Conservation (phyloP, 1,140 invertebrate species). For the Octopus sinensis region DNA sequence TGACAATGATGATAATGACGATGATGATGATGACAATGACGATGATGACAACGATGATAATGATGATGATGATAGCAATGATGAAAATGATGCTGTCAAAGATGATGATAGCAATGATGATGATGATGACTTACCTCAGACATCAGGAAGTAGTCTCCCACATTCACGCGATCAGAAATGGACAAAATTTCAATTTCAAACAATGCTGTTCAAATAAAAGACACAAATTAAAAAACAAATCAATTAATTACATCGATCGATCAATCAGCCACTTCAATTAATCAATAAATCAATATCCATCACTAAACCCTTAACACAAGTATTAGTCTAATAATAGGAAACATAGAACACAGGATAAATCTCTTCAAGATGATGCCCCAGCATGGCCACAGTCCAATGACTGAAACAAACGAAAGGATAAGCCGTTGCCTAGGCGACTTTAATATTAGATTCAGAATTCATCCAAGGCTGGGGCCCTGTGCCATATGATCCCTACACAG, state of each 20-base stretch:
- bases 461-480: too few species aligned
- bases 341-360: neutral
- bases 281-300: neutral
- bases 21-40: conserved; percentile 6
- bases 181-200: conserved; percentile 36
- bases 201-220: conserved; percentile 31
- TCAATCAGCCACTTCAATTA: neutral
- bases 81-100: too few species aligned
- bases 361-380: neutral
- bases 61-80: too few species aligned
- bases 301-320: too few species aligned
- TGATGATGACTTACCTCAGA: conserved; percentile 29
- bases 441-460: too few species aligned
- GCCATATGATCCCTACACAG: too few species aligned
- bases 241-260: neutral
- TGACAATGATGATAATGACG: neutral
- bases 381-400: too few species aligned
- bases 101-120: too few species aligned
- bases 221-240: neutral
- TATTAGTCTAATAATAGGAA: neutral
- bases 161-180: conserved; percentile 33
- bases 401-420: too few species aligned
- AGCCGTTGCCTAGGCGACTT: too few species aligned
- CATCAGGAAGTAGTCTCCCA: conserved; percentile 33
- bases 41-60: too few species aligned